A percentile compares a stretch with the other conserved stretches of the same genome.
Evolutionary conservation across 2,888 invertebrate species (phyloP).

Genomic region (Pseudococcus viburni): DNA sequence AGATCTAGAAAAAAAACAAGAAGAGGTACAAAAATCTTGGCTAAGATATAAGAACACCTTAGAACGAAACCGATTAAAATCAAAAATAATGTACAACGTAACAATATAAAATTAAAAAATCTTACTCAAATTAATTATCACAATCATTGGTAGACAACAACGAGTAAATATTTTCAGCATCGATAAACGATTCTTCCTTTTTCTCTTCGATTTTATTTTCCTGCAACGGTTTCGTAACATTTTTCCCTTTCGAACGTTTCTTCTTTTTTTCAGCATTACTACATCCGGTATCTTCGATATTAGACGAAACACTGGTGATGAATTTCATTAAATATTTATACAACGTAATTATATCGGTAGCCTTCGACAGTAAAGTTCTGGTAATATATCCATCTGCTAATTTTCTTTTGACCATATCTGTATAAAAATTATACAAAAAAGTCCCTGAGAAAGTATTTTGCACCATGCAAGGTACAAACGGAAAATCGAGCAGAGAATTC

Average conservation of each 20-base stretch:
- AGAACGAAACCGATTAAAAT: constrained; percentile 7
- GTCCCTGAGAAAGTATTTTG: constrained; percentile 82
- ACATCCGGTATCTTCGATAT: neutral
- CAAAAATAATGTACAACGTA: constrained; percentile 17
- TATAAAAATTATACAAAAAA: constrained; percentile 80
- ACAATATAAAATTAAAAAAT: neutral
- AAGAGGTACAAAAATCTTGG: neutral
- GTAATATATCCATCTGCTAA: constrained; percentile 61
- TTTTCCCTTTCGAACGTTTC: constrained; percentile 24
- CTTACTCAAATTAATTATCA: neutral
- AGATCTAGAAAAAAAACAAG: constrained; percentile 18
- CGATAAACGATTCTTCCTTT: constrained; percentile 38
- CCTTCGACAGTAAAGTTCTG: constrained; percentile 61
- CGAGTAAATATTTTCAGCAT: constrained; percentile 61
- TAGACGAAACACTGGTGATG: neutral
- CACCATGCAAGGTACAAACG: constrained; percentile 75
- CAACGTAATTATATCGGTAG: constrained; percentile 23
- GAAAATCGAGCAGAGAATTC: constrained; percentile 78
- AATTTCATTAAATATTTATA: constrained; percentile 51
- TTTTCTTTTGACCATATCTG: constrained; percentile 63
- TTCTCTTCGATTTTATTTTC: neutral
- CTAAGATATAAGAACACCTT: neutral
- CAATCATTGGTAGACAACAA: constrained; percentile 33
- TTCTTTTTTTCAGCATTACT: constrained; percentile 37
- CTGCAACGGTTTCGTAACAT: neutral